A percentile compares a stretch with the other conserved stretches of the same genome.
Evolutionary conservation across 1,140 invertebrate genomes (phyloP).

Genomic region (Zaprionus africanus): DNA sequence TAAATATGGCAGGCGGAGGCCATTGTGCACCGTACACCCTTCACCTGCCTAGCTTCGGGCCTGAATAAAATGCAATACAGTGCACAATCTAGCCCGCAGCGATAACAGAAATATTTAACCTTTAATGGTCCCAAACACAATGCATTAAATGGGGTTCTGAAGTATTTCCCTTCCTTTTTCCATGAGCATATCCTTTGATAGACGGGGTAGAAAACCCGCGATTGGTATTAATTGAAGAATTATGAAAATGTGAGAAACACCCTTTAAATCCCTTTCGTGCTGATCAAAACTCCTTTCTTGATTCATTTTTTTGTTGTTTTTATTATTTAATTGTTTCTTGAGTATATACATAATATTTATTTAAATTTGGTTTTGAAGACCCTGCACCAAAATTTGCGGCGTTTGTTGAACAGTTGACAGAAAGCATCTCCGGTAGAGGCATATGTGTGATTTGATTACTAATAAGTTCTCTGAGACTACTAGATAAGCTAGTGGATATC

Average conservation of each 20-base stretch:
- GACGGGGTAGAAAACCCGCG: not conserved
- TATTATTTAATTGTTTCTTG: conserved; percentile 7
- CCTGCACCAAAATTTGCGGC: conserved; percentile 2
- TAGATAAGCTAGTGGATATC: not conserved
- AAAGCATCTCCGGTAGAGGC: conserved; percentile 1
- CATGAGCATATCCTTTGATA: not conserved
- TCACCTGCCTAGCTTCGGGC: too few species aligned
- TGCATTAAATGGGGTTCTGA: not conserved
- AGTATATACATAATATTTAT: conserved; percentile 21
- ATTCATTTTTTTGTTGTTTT: conserved; percentile 1
- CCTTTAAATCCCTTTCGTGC: not conserved
- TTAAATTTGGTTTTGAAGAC: conserved; percentile 22
- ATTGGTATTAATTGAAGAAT: not conserved
- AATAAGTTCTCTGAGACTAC: not conserved
- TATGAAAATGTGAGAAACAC: not conserved
- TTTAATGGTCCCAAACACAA: not conserved
- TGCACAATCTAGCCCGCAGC: too few species aligned
- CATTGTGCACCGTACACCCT: too few species aligned
- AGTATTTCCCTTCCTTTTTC: not conserved
- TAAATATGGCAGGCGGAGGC: too few species aligned
- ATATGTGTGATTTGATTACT: not conserved
- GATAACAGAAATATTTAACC: not conserved
- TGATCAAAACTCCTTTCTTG: not conserved
- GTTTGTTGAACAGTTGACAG: not conserved
- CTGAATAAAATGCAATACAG: too few species aligned